Conservation (phyloP, 2,797 vertebrate species). For the Periparus ater region DNA sequence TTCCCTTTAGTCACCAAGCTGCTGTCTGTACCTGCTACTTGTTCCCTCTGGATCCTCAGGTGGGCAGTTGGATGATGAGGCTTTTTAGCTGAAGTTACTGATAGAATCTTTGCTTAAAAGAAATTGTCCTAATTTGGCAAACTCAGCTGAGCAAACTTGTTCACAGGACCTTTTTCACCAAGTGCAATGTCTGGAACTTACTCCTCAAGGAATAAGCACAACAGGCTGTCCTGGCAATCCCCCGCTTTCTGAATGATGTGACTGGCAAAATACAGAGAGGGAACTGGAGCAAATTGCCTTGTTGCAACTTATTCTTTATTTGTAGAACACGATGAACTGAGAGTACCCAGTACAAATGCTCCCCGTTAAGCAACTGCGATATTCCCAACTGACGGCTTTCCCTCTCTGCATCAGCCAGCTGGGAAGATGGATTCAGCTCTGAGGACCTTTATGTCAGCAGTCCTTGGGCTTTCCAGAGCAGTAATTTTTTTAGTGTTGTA, state of each 20-base stretch:
- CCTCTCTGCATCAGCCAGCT: background rate
- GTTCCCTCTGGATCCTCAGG: background rate
- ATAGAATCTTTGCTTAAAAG: background rate
- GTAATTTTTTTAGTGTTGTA: background rate
- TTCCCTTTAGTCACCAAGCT: background rate
- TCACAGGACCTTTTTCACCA: background rate
- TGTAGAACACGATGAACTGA: background rate
- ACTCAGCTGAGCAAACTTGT: background rate
- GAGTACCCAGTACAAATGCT: background rate
- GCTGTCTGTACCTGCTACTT: background rate
- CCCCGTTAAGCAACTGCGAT: fast-evolving
- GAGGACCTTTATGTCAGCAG: slow-evolving; percentile 6
- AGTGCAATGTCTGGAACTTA: background rate
- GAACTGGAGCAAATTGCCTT: background rate
- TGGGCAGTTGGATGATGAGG: background rate
- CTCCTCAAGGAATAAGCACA: background rate
- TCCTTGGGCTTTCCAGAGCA: background rate
- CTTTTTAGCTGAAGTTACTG: background rate
- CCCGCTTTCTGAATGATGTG: background rate
- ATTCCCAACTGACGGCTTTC: background rate
- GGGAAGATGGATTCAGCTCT: slow-evolving; percentile 18
- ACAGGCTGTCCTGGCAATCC: background rate
- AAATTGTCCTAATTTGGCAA: background rate
- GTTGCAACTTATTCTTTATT: background rate
- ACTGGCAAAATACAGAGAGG: background rate